Conservation (phyloP, 2,113 vertebrate species). For the Grantiella picta region DNA sequence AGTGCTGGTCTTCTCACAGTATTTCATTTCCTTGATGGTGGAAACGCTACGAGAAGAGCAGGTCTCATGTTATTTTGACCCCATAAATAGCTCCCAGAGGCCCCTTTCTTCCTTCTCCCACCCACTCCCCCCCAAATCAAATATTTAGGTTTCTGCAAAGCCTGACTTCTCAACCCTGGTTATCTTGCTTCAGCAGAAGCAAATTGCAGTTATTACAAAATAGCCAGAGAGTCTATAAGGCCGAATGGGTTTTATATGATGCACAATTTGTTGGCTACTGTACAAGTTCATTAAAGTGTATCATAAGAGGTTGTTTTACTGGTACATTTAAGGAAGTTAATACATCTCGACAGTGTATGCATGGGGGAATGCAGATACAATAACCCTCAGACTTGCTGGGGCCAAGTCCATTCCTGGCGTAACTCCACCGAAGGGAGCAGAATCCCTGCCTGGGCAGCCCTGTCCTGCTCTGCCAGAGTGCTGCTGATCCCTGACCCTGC, state of each 20-base stretch:
- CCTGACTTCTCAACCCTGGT: conserved; percentile 59
- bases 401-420: conserved; percentile 37
- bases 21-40: conserved; percentile 67
- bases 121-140: conserved; percentile 54
- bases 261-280: conserved; percentile 63
- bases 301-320: conserved; percentile 67
- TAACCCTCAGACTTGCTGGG: conserved; percentile 66
- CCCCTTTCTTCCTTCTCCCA: conserved; percentile 63
- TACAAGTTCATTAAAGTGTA: conserved; percentile 69
- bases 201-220: conserved; percentile 66
- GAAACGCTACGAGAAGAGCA: conserved; percentile 61
- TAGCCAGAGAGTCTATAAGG: conserved; percentile 64
- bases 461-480: background rate
- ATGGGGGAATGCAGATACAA: conserved; percentile 61
- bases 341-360: conserved; percentile 62
- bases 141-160: conserved; percentile 67
- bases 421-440: background rate
- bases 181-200: conserved; percentile 68
- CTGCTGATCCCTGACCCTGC: background rate
- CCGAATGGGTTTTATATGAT: conserved; percentile 63
- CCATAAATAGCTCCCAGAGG: conserved; percentile 65
- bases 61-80: conserved; percentile 69
- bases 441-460: background rate
- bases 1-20: conserved; percentile 68
- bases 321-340: conserved; percentile 68